Conservation (phyloP, 2,113 vertebrate species). For the Phalacrocorax carbo region DNA sequence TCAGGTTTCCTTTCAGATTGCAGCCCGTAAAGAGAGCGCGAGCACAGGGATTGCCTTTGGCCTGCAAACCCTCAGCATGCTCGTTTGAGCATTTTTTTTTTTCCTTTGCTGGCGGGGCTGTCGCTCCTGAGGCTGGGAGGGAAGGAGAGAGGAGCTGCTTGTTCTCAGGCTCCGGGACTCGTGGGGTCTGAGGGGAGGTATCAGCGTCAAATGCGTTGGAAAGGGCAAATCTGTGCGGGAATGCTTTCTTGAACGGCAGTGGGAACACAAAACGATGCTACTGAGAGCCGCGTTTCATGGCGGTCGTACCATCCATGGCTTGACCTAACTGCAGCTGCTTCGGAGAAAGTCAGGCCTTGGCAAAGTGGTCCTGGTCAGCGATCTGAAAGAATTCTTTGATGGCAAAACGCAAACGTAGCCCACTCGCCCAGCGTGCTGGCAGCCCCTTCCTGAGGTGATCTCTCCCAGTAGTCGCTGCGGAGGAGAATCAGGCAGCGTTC, state of each 20-base stretch:
- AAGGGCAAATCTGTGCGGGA: neutral
- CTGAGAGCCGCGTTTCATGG: neutral
- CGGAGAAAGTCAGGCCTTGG: neutral
- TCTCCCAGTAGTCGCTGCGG: neutral
- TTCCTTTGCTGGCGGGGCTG: neutral
- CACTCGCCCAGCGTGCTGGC: neutral
- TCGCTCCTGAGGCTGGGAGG: neutral
- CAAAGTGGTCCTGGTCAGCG: neutral
- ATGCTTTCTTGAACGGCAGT: neutral
- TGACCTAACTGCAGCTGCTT: neutral
- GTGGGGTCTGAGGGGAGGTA: neutral
- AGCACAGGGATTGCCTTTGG: neutral
- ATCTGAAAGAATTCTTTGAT: neutral
- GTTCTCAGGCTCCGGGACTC: neutral
- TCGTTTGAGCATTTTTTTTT: neutral
- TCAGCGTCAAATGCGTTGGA: fast-evolving
- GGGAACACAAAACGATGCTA: neutral
- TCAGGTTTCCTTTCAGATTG: slow-evolving; percentile 34
- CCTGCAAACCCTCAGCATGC: neutral
- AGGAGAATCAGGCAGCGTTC: neutral
- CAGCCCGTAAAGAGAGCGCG: neutral
- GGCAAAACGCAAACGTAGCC: fast-evolving
- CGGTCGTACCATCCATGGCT: neutral
- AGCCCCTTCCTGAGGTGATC: neutral
- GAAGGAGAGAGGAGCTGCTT: neutral